phyloP scores from a whole-genome alignment of 2,113 vertebrate genomes.

The Cololabis saira region DNA sequence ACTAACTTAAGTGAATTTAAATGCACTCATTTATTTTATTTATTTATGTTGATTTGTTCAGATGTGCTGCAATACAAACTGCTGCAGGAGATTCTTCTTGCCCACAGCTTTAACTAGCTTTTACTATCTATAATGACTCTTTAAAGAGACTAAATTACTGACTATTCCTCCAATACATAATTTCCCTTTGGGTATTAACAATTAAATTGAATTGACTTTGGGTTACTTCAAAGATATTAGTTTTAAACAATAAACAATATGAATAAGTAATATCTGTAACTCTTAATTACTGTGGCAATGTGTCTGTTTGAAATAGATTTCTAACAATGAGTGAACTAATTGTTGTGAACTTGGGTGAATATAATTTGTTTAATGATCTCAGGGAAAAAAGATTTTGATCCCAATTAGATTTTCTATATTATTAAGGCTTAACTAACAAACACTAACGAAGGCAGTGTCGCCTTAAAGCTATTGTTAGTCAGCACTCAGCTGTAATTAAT shows the following conservation, averaged over 20 bases:
- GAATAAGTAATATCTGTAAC: neutral
- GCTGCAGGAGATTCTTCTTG: too few species aligned
- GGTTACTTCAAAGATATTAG: too few species aligned
- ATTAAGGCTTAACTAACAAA: slow-evolving; percentile 5
- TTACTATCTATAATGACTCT: too few species aligned
- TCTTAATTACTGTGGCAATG: neutral
- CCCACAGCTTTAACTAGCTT: too few species aligned
- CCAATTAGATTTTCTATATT: neutral
- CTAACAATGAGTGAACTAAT: neutral
- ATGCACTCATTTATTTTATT: too few species aligned
- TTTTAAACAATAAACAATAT: neutral
- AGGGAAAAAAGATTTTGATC: neutral
- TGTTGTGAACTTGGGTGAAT: slow-evolving; percentile 3
- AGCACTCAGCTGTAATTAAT: slow-evolving; percentile 16
- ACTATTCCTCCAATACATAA: too few species aligned
- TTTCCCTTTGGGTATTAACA: neutral
- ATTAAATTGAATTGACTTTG: neutral
- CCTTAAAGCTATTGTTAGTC: slow-evolving; percentile 16
- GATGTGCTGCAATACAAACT: too few species aligned
- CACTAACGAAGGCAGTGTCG: slow-evolving; percentile 3
- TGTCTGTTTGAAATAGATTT: neutral
- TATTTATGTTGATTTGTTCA: too few species aligned
- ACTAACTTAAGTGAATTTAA: too few species aligned
- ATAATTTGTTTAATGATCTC: neutral
- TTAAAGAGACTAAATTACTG: too few species aligned